Conservation (phyloP, 1,140 invertebrate species). For the Sarcophaga peregrina region DNA sequence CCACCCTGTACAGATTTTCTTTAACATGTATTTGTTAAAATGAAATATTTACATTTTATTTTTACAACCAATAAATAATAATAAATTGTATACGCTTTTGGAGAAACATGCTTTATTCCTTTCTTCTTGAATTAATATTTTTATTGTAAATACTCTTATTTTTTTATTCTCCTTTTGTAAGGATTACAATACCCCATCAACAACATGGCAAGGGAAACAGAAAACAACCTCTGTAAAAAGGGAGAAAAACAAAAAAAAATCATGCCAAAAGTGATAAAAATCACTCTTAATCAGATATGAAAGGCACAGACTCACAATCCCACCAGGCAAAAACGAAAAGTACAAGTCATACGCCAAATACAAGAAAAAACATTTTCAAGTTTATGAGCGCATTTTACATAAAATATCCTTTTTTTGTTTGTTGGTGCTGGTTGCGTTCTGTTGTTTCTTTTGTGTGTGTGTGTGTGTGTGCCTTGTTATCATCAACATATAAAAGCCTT, state of each 20-base stretch:
- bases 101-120: not conserved
- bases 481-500: not conserved
- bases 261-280: constrained; percentile 27
- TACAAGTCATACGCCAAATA: not conserved
- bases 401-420: not conserved
- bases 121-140: not conserved
- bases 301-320: not conserved
- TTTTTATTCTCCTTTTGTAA: not conserved
- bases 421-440: not conserved
- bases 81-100: constrained; percentile 1
- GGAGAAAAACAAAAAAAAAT: not conserved
- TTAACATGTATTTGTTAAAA: not conserved
- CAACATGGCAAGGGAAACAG: not conserved
- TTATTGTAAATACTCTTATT: not conserved
- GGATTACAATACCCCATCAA: constrained; percentile 18
- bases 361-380: not conserved
- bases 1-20: too few species aligned
- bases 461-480: not conserved
- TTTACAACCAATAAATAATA: constrained; percentile 9
- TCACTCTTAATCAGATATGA: constrained; percentile 14
- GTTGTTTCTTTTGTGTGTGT: not conserved
- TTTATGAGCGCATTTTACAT: not conserved
- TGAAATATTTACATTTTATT: too few species aligned
- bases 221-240: not conserved
- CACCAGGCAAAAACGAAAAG: not conserved